Base-by-base conservation (phyloP, 2,113 vertebrate genomes). In the Notarius quadriscutis region DNA sequence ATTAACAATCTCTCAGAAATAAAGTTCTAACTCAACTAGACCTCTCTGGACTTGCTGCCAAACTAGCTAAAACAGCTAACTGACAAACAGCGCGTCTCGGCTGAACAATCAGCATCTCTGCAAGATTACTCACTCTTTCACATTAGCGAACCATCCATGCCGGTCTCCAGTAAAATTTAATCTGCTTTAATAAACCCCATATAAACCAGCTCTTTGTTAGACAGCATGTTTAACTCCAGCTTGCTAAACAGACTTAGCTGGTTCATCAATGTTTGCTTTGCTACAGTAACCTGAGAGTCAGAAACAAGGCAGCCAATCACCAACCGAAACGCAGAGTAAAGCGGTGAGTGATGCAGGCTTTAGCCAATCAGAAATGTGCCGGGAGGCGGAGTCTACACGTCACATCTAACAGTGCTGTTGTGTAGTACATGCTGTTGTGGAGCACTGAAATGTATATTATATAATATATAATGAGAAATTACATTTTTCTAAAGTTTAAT, bases 241-340 rank as follows among this genome's bases (percentile, higher is more conserved):
- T 58, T 55, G 55, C 69, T 65, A 63, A 41, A 84, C 25, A 83
- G 20, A 74, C 72, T 63, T 41, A 65, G 85, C 51, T 30, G 83
- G n/a, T 15, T 80, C 58, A 8, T 48, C 41, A 41, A 48, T 20
- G 58, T 62, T 71, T 71, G 30, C 65, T 84, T 86, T n/a, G 41
- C 65, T 30, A 82, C 85, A 81, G 87, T 86, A 90, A 83, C 60
- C 55, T 71, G 87, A 90, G 87, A 90, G 14, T 48, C 58, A 50
- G 48, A 65, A 81, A 30, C 55, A 81, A 34, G 79, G 12, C n/a
- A 85, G 58, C 89, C 89, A 88, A 88, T 90, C 87, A 74, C 2
- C 53, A 41, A 55, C 18, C 22, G 60, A 34, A 48, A 75, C 81
- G 77, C 78, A 7, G 50, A 18, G 74, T n/a, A 78, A 72, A 1